Base-by-base conservation (phyloP, 2,888 invertebrate genomes). In the Steromphala cineraria region DNA sequence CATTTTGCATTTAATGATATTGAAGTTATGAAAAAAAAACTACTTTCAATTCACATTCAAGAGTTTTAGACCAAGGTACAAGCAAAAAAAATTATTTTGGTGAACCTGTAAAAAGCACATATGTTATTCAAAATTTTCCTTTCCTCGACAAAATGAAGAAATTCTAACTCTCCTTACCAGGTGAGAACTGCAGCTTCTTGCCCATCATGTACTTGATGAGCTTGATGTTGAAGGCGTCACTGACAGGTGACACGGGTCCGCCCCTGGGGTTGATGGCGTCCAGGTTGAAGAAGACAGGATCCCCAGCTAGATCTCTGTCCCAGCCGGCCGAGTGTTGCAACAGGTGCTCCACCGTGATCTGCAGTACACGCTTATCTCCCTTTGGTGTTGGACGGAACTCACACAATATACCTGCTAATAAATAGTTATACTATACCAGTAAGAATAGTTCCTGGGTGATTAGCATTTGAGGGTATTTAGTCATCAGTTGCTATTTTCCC, bases 251-350 rank as follows among this genome's bases (percentile, higher is more conserved):
- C 24, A 84, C 81, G 28, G 28, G 31, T 4, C 28, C 55, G 40
- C 71, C 55, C 13, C 74, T 75, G 13, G 62, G 15, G 21, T 74
- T 56, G n/a, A 76, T 75, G 1, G 83, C 81, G 52, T 87, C 82
- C 28, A 85, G 82, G n/a, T 86, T 87, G 84, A 86, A 88, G 83
- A 90, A 91, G 19, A 90, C 89, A 13, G 89, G 89, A 80, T 92
- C 92, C 0, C 90, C 90, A 1, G 82, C 89, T 31, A 62, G 46
- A 36, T 90, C 90, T 13, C 90, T 67, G 80, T 90, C 90, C 92
- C 92, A 92, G 36, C 93, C 92, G 7, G 88, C 90, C 3, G 91
- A 90, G 82, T 93, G 93, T 78, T 91, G 91, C 10, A 92, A 85
- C 28, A 92, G 85, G 71, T 90, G 88, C n/a, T 83, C 53, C 0